Conservation (phyloP, 2,113 vertebrate species). For the Ceyx margarethae region DNA sequence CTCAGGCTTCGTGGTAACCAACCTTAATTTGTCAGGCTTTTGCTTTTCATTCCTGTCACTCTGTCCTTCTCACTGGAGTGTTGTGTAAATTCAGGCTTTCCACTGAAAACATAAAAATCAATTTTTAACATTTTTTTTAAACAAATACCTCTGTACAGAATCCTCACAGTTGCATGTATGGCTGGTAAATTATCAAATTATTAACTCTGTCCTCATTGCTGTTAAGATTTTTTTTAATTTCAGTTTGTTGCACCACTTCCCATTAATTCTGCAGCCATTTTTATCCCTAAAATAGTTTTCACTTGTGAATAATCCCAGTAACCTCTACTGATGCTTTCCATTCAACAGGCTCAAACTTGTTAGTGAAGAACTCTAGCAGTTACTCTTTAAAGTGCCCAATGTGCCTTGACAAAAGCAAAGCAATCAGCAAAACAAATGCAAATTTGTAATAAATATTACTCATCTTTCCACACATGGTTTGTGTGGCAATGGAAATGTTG, state of each 20-base stretch:
- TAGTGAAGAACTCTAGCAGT: neutral
- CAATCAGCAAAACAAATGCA: conserved; percentile 28
- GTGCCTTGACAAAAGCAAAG: conserved; percentile 51
- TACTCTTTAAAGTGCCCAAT: neutral
- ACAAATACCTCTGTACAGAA: neutral
- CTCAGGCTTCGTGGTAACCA: neutral
- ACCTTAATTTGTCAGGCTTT: neutral
- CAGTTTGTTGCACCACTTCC: neutral
- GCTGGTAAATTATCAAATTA: neutral
- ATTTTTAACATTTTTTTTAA: neutral
- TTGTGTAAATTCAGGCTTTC: neutral
- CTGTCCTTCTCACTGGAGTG: neutral
- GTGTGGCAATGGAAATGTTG: neutral
- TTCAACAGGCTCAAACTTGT: neutral
- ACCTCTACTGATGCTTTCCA: neutral
- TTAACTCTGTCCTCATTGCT: neutral
- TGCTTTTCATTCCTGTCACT: neutral
- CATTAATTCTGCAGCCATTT: neutral
- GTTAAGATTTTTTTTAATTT: neutral
- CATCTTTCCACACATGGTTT: neutral
- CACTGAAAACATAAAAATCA: neutral
- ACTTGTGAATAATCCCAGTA: neutral
- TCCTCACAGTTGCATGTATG: neutral
- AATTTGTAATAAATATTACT: neutral
- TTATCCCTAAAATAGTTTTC: neutral